A percentile compares a stretch with the other conserved stretches of the same genome.
These are phyloP conservation scores for Perognathus longimembris DNA, from an alignment of 2,113 vertebrate genomes.

Conservation along the genomic window DNA sequence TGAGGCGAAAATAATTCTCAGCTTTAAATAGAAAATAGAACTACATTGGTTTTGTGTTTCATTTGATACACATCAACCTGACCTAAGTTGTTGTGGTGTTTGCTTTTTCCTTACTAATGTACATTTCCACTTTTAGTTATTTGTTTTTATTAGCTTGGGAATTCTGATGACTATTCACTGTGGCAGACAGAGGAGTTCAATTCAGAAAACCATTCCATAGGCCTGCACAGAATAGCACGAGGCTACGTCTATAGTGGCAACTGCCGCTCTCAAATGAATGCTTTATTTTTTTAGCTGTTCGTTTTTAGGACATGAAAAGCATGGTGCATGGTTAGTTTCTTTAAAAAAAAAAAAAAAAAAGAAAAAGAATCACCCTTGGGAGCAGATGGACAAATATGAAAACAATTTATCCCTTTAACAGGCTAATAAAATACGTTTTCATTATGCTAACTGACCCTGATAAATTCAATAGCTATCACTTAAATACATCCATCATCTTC, in stretches of 20 bases:
- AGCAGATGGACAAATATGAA: constrained; percentile 84
- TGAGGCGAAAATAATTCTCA: neutral
- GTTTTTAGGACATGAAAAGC: constrained; percentile 79
- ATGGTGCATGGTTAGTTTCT: constrained; percentile 33
- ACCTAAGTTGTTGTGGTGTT: neutral
- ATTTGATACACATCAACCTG: constrained; percentile 37
- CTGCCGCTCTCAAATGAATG: constrained; percentile 71
- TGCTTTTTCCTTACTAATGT: neutral
- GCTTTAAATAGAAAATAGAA: constrained; percentile 29
- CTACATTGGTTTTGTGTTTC: constrained; percentile 22
- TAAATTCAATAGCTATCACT: constrained; percentile 80
- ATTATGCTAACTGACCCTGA: constrained; percentile 82
- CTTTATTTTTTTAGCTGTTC: constrained; percentile 84
- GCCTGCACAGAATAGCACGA: constrained; percentile 12
- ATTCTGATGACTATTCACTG: constrained; percentile 42
- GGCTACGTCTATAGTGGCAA: neutral
- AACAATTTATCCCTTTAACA: constrained; percentile 83
- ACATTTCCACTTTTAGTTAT: constrained; percentile 52
- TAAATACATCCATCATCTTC: constrained; percentile 77
- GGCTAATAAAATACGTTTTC: constrained; percentile 83
- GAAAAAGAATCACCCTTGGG: constrained; percentile 78
- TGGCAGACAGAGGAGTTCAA: constrained; percentile 29
- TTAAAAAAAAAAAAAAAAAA: no score
- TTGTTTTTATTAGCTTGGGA: constrained; percentile 25
- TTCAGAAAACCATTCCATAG: constrained; percentile 60